phyloP scores from a whole-genome alignment of 2,888 invertebrate species.

The Dioctria rufipes region DNA sequence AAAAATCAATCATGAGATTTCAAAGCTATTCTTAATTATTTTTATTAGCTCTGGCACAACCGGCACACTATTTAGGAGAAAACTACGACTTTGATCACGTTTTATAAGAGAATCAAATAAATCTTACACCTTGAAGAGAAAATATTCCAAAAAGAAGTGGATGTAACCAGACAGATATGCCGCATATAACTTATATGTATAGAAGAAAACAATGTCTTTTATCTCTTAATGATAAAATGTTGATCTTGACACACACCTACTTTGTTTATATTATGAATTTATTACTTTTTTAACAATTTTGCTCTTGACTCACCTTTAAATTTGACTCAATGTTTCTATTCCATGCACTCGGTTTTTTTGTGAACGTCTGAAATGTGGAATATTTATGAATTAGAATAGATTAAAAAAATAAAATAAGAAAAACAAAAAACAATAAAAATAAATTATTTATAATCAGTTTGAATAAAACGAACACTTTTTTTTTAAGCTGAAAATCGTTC shows the following conservation, averaged over 20 bases:
- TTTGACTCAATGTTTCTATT: conserved; percentile 16
- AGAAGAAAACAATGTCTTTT: neutral
- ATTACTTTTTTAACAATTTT: neutral
- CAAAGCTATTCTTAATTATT: too few species aligned
- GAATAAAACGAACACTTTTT: too few species aligned
- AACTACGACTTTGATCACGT: neutral
- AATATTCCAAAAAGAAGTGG: neutral
- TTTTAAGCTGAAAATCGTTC: too few species aligned
- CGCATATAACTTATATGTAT: neutral
- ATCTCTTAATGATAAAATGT: neutral
- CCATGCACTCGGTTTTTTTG: conserved; percentile 29
- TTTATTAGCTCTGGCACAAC: neutral
- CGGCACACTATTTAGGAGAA: neutral
- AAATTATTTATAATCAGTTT: too few species aligned
- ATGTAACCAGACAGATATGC: conserved; percentile 13
- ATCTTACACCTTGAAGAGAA: neutral
- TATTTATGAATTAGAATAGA: too few species aligned
- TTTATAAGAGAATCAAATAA: too few species aligned
- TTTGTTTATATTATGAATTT: conserved; percentile 8
- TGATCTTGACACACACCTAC: conserved; percentile 1
- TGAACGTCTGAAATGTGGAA: too few species aligned
- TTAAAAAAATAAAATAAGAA: too few species aligned
- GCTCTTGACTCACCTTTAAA: conserved; percentile 26
- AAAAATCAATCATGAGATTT: too few species aligned
- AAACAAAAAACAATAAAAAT: too few species aligned